A percentile compares a stretch with the other conserved stretches of the same genome.
These are phyloP conservation scores for Pelusios castaneus DNA, from an alignment of 2,113 vertebrate species.

Conservation along the genomic window DNA sequence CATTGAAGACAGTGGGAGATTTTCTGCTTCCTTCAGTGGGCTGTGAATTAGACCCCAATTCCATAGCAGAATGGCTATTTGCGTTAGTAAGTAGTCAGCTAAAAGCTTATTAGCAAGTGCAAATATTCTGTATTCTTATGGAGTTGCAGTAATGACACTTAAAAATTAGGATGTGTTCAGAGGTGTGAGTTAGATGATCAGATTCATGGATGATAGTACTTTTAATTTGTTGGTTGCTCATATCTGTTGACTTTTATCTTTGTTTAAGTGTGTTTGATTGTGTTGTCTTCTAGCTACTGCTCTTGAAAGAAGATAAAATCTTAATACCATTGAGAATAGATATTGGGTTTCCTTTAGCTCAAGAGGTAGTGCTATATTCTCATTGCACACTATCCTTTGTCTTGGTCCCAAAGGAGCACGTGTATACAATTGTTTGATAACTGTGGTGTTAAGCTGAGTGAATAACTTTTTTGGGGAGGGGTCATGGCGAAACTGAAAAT, in stretches of 20 bases:
- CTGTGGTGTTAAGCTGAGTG: neutral
- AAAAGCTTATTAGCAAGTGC: neutral
- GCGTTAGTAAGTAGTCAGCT: fast-evolving
- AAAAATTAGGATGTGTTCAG: neutral
- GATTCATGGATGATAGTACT: neutral
- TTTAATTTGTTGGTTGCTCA: neutral
- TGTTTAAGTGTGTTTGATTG: neutral
- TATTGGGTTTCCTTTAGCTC: neutral
- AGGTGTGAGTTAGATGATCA: neutral
- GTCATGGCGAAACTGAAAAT: neutral
- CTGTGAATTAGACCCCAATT: neutral
- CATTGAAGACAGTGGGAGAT: neutral
- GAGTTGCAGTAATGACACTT: neutral
- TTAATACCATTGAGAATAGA: neutral
- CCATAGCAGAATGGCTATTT: neutral
- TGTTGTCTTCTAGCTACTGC: neutral
- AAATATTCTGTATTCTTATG: neutral
- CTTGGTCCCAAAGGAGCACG: neutral
- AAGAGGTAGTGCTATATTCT: neutral
- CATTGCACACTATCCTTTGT: neutral
- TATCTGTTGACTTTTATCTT: too few species aligned
- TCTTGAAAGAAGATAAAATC: neutral
- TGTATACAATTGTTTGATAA: neutral
- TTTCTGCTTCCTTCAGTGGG: neutral
- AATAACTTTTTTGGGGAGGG: neutral